Percentiles rank a stretch among this genome's conserved stretches.
Conservation (phyloP, 2,888 invertebrate genomes). For the Trachelus iudaicus region DNA sequence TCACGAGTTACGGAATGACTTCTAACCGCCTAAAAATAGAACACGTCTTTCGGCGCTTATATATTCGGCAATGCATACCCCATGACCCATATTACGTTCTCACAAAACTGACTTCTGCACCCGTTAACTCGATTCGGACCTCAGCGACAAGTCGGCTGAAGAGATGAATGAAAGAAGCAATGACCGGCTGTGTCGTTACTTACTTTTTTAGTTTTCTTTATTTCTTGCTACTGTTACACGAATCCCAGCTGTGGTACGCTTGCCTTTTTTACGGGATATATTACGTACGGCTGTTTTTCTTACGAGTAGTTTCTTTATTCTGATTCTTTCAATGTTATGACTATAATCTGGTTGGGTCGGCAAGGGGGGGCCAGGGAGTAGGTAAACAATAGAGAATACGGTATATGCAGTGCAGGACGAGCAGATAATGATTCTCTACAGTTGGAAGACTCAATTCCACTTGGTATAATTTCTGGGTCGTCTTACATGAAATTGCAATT, state of each 20-base stretch:
- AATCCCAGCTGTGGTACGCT: neutral
- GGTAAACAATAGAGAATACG: neutral
- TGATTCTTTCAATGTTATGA: neutral
- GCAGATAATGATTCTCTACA: neutral
- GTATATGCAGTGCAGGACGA: neutral
- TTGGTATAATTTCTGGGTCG: neutral
- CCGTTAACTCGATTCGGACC: neutral
- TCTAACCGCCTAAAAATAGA: neutral
- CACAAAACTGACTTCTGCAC: neutral
- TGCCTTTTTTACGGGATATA: neutral
- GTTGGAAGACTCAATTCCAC: neutral
- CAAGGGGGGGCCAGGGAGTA: neutral
- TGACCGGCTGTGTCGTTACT: neutral
- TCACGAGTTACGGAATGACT: neutral
- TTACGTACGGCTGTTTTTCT: neutral
- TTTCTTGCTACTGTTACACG: neutral
- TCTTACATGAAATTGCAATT: neutral
- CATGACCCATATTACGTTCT: neutral
- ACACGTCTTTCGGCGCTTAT: neutral
- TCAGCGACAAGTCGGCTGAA: neutral
- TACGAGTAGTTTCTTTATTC: neutral
- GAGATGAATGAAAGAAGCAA: neutral
- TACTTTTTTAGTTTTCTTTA: neutral
- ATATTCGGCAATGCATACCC: neutral
- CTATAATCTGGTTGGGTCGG: neutral